Conservation (phyloP, 2,113 vertebrate genomes). For the Camelus bactrianus region DNA sequence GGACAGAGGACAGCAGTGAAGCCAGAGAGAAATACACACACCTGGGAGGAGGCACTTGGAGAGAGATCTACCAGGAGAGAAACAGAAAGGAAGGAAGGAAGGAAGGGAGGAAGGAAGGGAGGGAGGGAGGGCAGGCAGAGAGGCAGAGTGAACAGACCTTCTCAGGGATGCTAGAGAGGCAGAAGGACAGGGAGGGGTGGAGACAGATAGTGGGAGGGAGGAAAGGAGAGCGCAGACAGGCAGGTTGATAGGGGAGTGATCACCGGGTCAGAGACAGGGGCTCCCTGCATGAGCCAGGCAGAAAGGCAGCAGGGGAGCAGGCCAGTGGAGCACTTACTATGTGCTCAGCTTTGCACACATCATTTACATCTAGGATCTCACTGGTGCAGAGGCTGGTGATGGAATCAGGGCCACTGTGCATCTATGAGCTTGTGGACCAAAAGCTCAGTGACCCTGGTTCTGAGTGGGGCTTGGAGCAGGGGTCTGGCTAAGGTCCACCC, state of each 20-base stretch:
- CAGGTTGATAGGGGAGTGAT: neutral
- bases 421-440: neutral
- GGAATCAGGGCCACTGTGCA: neutral
- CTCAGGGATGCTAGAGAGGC: neutral
- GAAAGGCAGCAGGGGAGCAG: neutral
- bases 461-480: neutral
- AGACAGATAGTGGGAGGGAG: neutral
- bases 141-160: neutral
- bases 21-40: neutral
- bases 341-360: neutral
- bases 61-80: neutral
- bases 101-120: neutral
- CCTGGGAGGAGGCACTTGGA: neutral
- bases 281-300: neutral
- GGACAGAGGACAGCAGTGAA: too few species aligned
- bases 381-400: neutral
- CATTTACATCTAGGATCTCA: neutral
- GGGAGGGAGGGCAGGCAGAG: too few species aligned
- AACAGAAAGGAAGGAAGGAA: neutral
- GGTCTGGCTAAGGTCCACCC: neutral
- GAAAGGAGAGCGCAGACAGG: neutral
- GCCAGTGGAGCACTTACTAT: fast-evolving
- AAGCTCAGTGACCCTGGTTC: neutral
- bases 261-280: neutral
- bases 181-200: neutral